phyloP scores from a whole-genome alignment of 2,797 vertebrate genomes.

The Dryobates pubescens region DNA sequence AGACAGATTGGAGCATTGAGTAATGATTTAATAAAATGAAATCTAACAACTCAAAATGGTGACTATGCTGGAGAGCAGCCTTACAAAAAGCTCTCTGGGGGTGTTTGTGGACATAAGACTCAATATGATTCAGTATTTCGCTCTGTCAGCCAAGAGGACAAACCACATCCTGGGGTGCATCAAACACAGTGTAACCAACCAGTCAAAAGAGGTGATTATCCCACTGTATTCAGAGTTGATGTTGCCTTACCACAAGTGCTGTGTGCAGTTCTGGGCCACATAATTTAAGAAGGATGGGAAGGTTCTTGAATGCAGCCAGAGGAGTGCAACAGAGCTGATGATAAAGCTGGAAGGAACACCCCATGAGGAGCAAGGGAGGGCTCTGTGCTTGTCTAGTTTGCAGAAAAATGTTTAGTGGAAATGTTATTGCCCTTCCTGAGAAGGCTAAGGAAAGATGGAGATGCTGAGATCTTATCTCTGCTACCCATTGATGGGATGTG shows the following conservation, averaged over 20 bases:
- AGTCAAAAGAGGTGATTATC: background rate
- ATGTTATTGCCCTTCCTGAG: background rate
- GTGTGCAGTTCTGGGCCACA: background rate
- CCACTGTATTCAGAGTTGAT: rapidly evolving
- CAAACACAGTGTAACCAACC: background rate
- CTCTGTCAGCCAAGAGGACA: background rate
- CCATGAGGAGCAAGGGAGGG: rapidly evolving
- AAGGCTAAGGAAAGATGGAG: background rate
- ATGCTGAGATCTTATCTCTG: background rate
- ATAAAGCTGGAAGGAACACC: background rate
- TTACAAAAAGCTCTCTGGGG: background rate
- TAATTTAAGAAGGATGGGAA: background rate
- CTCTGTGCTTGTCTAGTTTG: background rate
- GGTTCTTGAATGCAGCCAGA: background rate
- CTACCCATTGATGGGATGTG: background rate
- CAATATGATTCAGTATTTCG: background rate
- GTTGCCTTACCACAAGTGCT: rapidly evolving
- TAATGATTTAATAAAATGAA: background rate
- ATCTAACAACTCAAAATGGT: background rate
- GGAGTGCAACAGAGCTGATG: background rate
- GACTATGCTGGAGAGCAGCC: background rate
- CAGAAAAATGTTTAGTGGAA: rapidly evolving
- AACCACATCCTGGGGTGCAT: background rate
- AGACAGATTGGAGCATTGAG: background rate
- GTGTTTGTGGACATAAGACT: background rate